phyloP scores from a whole-genome alignment of 2,888 invertebrate species.

The Monopis laevigella region DNA sequence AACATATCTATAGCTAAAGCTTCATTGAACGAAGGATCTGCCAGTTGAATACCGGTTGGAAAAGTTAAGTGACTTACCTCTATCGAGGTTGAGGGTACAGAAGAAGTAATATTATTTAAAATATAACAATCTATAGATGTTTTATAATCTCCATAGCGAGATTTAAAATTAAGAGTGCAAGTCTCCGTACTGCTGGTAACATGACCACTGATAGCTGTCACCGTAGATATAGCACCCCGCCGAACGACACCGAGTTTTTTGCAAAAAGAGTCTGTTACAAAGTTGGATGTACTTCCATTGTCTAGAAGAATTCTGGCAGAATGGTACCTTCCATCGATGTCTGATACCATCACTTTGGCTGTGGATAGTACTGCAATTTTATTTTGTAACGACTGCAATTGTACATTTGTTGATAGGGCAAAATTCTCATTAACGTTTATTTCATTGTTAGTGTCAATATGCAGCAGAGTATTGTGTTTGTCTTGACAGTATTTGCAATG shows the following conservation, averaged over 20 bases:
- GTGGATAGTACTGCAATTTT: not conserved
- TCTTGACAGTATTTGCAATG: not conserved
- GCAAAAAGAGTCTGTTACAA: conserved; percentile 18
- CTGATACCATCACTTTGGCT: not conserved
- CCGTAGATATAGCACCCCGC: conserved; percentile 17
- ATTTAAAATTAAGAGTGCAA: conserved; percentile 14
- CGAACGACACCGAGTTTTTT: conserved; percentile 18
- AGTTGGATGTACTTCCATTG: conserved; percentile 18
- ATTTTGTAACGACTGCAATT: not conserved
- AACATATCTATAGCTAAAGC: too few species aligned
- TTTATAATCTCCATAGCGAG: not conserved
- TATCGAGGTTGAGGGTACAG: conserved; percentile 1
- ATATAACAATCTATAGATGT: not conserved
- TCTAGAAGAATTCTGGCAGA: conserved; percentile 4
- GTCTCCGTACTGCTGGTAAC: conserved; percentile 16
- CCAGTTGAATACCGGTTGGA: conserved; percentile 19
- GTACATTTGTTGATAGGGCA: not conserved
- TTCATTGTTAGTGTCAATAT: not conserved
- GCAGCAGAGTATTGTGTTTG: not conserved
- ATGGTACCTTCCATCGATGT: not conserved
- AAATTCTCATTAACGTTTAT: not conserved
- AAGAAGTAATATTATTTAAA: not conserved
- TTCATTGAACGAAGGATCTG: conserved; percentile 20
- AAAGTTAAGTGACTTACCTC: conserved; percentile 16
- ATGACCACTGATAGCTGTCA: conserved; percentile 22